Evolutionary conservation across 2,113 vertebrate species (phyloP), one percentile per base, ranked within the genome.

Genomic region (Connochaetes taurinus): DNA sequence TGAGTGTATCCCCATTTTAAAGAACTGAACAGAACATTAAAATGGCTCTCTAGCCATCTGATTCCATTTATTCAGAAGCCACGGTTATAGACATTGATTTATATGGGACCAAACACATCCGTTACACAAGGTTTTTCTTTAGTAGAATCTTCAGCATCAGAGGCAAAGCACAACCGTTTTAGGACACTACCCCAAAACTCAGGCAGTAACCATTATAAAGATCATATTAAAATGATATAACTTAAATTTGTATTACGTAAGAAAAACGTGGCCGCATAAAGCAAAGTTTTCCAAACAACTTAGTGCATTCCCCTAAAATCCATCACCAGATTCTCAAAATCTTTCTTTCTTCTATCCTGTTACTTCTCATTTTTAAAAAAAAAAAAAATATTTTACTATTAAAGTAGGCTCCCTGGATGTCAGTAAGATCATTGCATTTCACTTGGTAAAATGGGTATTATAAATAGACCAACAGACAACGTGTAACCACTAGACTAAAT

Each of bases 1-100:
- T 67, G 62, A 83, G 58, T 2, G 6, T 16, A 40, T 29, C 52
- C 36, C 58, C 27, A 43, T 85, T 90, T 80, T 62, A 62, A 95
- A 86, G 95, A 90, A 88, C 55, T 85, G 76, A 62, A 94, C 19
- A 64, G 95, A 88, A 74, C 86, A 76, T 89, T n/a, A 52, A 90
- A 86, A 64, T 21, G 58, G 29, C 87, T 96, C 88, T 50, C 74
- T 11, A 57, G 52, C 33, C 87, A 74, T 89, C 84, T 45, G 67
- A 97, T 62, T 60, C 71, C 82, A 90, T 19, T 74, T 71, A 62
- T 78, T 58, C 19, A 83, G 86, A 90, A 95, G 88, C 71, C 25
- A 1, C 64, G 83, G 71, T 78, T 55, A 91, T 19, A 76, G 85
- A 83, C 55, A 43, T 6, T 90, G 67, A 93, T 80, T 94, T 85